phyloP scores from a whole-genome alignment of 2,797 vertebrate genomes.

The Syngnathus rostellatus region DNA sequence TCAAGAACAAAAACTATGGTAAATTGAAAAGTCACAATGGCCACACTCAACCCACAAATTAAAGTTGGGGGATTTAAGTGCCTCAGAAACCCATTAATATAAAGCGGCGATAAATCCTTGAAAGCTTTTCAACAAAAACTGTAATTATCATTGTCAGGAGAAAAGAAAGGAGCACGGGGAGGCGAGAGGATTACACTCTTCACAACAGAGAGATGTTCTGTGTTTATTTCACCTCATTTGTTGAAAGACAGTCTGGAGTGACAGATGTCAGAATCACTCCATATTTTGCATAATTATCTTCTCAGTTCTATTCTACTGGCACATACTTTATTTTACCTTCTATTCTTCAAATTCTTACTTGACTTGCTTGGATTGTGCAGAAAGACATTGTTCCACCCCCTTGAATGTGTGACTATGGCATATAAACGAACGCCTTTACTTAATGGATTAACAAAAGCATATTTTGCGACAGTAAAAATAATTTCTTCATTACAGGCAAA shows the following conservation, averaged over 20 bases:
- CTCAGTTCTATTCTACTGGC: conserved; percentile 45
- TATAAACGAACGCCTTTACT: conserved; percentile 27
- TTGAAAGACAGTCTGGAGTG: conserved; percentile 68
- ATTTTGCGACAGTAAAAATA: conserved; percentile 34
- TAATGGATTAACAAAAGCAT: conserved; percentile 47
- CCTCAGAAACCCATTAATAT: conserved; percentile 74
- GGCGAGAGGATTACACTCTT: conserved; percentile 73
- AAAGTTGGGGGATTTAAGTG: conserved; percentile 75
- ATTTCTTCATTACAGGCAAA: not conserved
- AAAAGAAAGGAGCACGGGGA: conserved; percentile 71
- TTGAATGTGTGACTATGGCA: conserved; percentile 48
- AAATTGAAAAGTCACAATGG: conserved; percentile 71
- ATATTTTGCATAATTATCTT: conserved; percentile 71
- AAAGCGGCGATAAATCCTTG: conserved; percentile 74
- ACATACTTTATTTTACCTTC: conserved; percentile 49
- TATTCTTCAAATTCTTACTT: conserved; percentile 54
- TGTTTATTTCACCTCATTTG: conserved; percentile 74
- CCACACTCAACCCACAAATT: conserved; percentile 65
- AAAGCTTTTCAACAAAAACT: conserved; percentile 74
- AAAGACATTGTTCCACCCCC: conserved; percentile 14
- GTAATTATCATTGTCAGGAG: conserved; percentile 74
- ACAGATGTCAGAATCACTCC: conserved; percentile 73
- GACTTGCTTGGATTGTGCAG: conserved; percentile 5
- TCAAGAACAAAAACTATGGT: conserved; percentile 57
- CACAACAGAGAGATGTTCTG: conserved; percentile 67